phyloP scores from a whole-genome alignment of 2,113 vertebrate species.

The Pristiophorus japonicus region DNA sequence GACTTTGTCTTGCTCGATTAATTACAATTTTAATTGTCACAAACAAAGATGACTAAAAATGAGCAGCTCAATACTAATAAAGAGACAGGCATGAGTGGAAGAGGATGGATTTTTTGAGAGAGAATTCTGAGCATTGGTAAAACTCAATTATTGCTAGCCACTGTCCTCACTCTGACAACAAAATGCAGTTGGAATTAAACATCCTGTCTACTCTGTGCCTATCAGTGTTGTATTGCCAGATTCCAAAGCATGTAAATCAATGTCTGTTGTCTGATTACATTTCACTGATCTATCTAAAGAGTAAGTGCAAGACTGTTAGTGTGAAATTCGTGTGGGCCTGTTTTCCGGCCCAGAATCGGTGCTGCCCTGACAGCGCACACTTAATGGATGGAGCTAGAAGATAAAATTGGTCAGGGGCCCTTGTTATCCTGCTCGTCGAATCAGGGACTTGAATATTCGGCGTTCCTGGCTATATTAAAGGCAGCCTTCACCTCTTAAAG shows the following conservation, averaged over 20 bases:
- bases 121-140: not conserved
- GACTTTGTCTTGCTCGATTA: not conserved
- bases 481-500: not conserved
- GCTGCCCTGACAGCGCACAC: not conserved
- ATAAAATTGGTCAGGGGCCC: not conserved
- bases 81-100: not conserved
- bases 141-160: not conserved
- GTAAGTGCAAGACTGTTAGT: not conserved
- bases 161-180: not conserved
- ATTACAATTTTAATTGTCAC: not conserved
- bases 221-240: not conserved
- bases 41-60: not conserved
- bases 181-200: not conserved
- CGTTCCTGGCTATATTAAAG: not conserved
- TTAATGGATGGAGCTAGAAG: not conserved
- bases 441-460: not conserved
- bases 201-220: not conserved
- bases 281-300: not conserved
- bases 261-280: not conserved
- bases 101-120: not conserved
- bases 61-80: not conserved
- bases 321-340: not conserved
- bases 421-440: not conserved
- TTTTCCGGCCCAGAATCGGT: not conserved
- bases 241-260: not conserved